phyloP scores from a whole-genome alignment of 2,888 invertebrate species.

The Megastigmus dorsalis region DNA sequence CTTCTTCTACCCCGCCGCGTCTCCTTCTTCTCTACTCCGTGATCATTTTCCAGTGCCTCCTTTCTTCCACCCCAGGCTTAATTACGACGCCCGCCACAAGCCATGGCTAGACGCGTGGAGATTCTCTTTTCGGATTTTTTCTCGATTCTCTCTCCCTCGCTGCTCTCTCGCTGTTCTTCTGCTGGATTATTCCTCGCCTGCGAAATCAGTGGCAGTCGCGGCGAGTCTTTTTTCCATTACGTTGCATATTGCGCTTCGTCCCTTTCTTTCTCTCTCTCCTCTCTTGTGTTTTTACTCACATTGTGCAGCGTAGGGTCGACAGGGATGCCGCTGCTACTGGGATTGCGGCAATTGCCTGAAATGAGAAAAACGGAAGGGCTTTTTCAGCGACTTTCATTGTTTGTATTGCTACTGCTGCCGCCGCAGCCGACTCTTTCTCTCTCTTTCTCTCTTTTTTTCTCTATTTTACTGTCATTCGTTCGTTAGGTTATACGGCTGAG shows the following conservation, averaged over 20 bases:
- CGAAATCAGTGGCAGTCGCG: not conserved
- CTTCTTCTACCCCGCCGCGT: not conserved
- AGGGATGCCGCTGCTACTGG: not conserved
- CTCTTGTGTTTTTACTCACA: slow-evolving; percentile 18
- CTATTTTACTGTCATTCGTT: not conserved
- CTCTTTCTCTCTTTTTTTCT: not conserved
- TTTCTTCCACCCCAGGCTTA: not conserved
- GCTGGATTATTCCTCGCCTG: too few relatives aligned
- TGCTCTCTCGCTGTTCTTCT: not conserved
- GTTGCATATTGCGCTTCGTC: slow-evolving; percentile 13
- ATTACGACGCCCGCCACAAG: not conserved
- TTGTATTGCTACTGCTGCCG: not conserved
- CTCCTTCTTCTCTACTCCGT: not conserved
- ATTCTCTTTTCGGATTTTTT: too few relatives aligned
- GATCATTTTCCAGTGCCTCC: not conserved
- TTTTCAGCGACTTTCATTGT: slow-evolving; percentile 38
- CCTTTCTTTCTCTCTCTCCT: not conserved
- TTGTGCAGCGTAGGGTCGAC: not conserved
- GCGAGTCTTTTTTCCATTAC: slow-evolving; percentile 34
- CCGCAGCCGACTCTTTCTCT: too few relatives aligned
- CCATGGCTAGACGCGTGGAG: too few relatives aligned
- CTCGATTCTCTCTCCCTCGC: too few relatives aligned
- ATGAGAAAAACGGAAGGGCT: slow-evolving; percentile 48
- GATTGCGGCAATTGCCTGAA: slow-evolving; percentile 43
- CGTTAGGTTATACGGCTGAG: not conserved